These are phyloP conservation scores for Spicauda simplicius DNA, from an alignment of 2,888 invertebrate species.

Conservation along the genomic window DNA sequence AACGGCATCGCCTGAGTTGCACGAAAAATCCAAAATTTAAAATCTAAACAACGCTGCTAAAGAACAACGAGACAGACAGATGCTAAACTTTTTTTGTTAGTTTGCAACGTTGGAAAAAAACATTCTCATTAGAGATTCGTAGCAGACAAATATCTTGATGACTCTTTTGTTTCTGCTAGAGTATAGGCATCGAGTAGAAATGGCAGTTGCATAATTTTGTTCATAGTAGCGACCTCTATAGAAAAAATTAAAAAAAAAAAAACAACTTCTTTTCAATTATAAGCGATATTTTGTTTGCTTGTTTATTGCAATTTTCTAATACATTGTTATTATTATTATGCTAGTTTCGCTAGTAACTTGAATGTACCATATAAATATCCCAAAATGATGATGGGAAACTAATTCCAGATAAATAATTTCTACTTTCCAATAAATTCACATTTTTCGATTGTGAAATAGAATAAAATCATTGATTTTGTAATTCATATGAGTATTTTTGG, in stretches of 20 bases:
- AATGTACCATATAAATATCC: too few species aligned
- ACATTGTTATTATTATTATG: too few species aligned
- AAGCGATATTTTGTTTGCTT: background rate
- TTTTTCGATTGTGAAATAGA: too few species aligned
- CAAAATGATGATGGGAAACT: too few species aligned
- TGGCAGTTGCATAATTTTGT: background rate
- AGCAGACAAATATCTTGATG: constrained; percentile 3
- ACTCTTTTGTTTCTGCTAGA: background rate
- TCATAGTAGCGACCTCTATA: background rate
- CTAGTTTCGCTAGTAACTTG: too few species aligned
- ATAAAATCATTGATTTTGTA: too few species aligned
- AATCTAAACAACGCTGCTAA: too few species aligned
- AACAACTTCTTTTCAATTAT: background rate
- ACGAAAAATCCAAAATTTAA: too few species aligned
- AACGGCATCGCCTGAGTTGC: too few species aligned
- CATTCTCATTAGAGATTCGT: background rate
- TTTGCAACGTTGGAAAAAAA: constrained; percentile 3
- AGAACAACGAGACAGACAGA: background rate
- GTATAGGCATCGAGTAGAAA: background rate
- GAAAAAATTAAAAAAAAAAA: background rate
- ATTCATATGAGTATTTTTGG: too few species aligned
- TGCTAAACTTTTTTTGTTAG: constrained; percentile 2
- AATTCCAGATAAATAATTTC: too few species aligned
- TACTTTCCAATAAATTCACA: too few species aligned
- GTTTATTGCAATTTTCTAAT: background rate